Evolutionary conservation across 2,113 vertebrate genomes (phyloP).

Genomic region (Lasiurus cinereus): DNA sequence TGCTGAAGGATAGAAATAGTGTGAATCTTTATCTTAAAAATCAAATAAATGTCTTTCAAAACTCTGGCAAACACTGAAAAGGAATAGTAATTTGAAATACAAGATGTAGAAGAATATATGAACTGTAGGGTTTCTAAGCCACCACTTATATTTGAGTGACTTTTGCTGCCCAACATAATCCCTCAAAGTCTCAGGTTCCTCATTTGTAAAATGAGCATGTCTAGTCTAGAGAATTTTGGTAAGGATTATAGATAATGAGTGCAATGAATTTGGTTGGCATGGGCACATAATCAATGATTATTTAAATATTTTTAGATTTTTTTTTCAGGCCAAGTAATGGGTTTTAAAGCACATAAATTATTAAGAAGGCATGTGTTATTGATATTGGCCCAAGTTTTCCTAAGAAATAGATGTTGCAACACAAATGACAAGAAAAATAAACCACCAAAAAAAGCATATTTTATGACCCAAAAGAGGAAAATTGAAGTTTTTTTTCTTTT

Average conservation of each 20-base stretch:
- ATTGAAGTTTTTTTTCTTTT: background rate
- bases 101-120: background rate
- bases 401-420: background rate
- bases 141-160: background rate
- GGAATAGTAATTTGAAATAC: background rate
- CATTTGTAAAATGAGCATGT: background rate
- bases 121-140: background rate
- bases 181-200: background rate
- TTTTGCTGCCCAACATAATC: background rate
- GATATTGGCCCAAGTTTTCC: background rate
- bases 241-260: background rate
- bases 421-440: background rate
- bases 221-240: background rate
- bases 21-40: conserved; percentile 5
- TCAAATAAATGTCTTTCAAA: conserved; percentile 5
- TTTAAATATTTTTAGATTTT: no score
- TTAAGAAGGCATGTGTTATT: background rate
- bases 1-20: background rate
- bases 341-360: background rate
- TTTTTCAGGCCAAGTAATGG: background rate
- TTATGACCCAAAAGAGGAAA: background rate
- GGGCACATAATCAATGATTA: no score
- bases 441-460: background rate
- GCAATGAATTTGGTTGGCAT: background rate
- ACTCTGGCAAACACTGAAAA: background rate